These are phyloP conservation scores for Nemopilema nomurai DNA, from an alignment of 30 jellyfish, hydroid and myxozoan species.

Conservation along the genomic window DNA sequence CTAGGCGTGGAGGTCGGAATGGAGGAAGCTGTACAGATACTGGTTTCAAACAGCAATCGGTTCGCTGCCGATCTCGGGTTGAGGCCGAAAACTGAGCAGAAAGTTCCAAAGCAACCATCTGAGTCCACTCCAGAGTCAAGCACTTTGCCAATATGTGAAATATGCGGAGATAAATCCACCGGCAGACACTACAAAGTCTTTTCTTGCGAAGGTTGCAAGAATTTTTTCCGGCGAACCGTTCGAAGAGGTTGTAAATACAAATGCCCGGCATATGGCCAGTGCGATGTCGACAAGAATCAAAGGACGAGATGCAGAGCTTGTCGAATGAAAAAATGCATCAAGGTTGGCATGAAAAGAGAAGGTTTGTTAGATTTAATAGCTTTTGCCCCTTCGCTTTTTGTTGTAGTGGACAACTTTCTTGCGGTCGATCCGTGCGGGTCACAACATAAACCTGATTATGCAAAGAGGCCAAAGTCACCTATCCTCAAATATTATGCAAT, in stretches of 20 bases:
- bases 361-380: conserved; percentile 36
- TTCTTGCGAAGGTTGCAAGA: conserved; percentile 98
- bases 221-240: conserved; percentile 95
- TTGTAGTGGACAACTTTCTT: not conserved
- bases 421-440: conserved; percentile 40
- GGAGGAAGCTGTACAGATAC: conserved; percentile 76
- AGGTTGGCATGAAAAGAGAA: conserved; percentile 94
- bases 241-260: conserved; percentile 81
- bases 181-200: conserved; percentile 93
- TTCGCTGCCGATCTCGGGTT: conserved; percentile 29
- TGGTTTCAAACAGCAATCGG: conserved; percentile 61
- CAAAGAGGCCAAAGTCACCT: conserved; percentile 41
- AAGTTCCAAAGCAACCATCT: conserved; percentile 20
- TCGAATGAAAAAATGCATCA: conserved; percentile 85
- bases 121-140: conserved; percentile 45
- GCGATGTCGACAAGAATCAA: conserved; percentile 94
- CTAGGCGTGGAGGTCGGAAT: conserved; percentile 60
- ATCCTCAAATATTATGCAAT: not conserved
- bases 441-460: not conserved
- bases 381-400: not conserved
- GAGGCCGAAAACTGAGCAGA: conserved; percentile 6
- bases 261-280: conserved; percentile 96
- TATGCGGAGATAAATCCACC: conserved; percentile 93
- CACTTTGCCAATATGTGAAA: conserved; percentile 62
- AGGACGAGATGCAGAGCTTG: conserved; percentile 97